A percentile compares a stretch with the other conserved stretches of the same genome.
These are phyloP conservation scores for Aromia moschata DNA, from an alignment of 2,888 invertebrate genomes.

Conservation along the genomic window DNA sequence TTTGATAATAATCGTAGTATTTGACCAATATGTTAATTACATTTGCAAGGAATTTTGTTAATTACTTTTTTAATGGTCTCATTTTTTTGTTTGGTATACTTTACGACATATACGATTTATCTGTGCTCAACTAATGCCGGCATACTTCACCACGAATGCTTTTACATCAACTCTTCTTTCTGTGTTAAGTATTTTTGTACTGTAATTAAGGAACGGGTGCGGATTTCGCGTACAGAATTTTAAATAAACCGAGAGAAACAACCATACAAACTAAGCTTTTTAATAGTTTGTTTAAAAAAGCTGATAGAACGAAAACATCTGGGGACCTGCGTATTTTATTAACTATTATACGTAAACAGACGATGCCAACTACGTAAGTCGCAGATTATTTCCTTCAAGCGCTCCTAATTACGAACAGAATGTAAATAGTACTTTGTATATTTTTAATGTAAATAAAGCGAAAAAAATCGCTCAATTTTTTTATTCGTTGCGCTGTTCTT, in stretches of 20 bases:
- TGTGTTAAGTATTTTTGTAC: too few species aligned
- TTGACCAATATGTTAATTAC: too few species aligned
- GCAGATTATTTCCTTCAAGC: conserved; percentile 5
- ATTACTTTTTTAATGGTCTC: too few species aligned
- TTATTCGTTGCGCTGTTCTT: too few species aligned
- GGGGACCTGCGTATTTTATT: conserved; percentile 6
- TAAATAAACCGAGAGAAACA: conserved; percentile 1
- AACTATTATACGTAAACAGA: background rate
- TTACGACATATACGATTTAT: too few species aligned
- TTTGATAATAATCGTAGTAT: too few species aligned
- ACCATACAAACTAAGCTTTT: conserved; percentile 6
- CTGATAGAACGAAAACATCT: conserved; percentile 8
- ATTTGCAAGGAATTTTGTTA: too few species aligned
- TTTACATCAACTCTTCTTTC: too few species aligned
- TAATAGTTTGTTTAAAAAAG: conserved; percentile 1
- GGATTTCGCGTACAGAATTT: background rate
- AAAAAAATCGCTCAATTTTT: too few species aligned
- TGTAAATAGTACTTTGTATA: conserved; percentile 3
- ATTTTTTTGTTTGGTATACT: too few species aligned
- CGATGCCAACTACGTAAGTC: background rate
- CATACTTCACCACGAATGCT: too few species aligned
- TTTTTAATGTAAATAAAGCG: background rate
- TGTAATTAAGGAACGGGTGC: background rate
- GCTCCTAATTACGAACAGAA: conserved; percentile 1
- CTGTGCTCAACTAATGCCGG: too few species aligned